Base-by-base conservation (phyloP, 1,140 invertebrate genomes). In the Drosophila busckii region DNA sequence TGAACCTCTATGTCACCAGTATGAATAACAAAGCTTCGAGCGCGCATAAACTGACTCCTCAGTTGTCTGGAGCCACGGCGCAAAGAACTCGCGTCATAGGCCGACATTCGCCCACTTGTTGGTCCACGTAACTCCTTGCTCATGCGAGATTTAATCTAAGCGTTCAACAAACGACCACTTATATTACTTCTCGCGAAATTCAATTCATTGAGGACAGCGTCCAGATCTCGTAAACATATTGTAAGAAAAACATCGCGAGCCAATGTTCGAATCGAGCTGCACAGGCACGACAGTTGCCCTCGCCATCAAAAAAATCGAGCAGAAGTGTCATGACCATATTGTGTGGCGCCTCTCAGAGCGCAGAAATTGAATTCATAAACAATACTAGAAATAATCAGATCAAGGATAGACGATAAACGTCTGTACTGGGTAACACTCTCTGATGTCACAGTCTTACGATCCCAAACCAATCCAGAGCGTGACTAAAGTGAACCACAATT, bases 1-100 rank as follows among this genome's bases (percentile, higher is more conserved):
- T 84, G 32, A 89, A 89, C 1, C 90, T 92, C 10, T n/a, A 93
- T 82, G 71, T 93, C 93, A n/a, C 92, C 92, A 5, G 91, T 91
- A 44, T 90, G 88, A 4, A 91, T 68, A 46, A 4, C 26, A 94
- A 1, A 91, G 89, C 2, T 86, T 62, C 0, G 41, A 9, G 0
- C 61, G 49, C 1, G 80, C 45, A 7, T 59, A 35, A 5, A 28
- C 32, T 0, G 66, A 58, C 2, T 70, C 71, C 12, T 0, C 48
- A 41, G 31, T 84, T 83, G 1, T 54, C 66, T 84, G 26, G 85
- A 86, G 0, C 84, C 84, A 1, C n/a, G n/a, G n/a, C n/a, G 61
- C 35, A 69, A 80, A 85, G 13, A 63, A 46, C 12, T 80, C 45
- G 0, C 29, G 0, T 17, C 44, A 5, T 10, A 35, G 1, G 70